phyloP scores from a whole-genome alignment of 2,888 invertebrate species.

The Bruchidius siliquastri region DNA sequence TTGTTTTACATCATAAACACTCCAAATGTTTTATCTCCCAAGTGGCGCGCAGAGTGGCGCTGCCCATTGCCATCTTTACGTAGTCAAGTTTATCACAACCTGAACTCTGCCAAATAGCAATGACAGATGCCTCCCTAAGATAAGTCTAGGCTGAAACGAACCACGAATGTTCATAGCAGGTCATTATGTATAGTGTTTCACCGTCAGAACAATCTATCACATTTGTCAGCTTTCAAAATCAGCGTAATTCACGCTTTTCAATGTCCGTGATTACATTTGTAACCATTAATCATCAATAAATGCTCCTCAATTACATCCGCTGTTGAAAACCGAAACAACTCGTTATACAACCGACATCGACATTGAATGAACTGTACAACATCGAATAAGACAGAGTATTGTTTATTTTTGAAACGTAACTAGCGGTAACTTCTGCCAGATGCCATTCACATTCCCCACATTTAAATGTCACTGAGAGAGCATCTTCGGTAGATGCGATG shows the following conservation, averaged over 20 bases:
- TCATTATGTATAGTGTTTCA: too few relatives aligned
- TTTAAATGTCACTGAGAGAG: conserved; percentile 10
- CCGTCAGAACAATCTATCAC: neutral
- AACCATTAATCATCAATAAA: neutral
- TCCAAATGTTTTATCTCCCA: too few relatives aligned
- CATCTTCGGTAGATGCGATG: conserved; percentile 11
- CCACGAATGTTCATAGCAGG: too few relatives aligned
- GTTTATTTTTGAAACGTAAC: neutral
- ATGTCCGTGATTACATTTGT: neutral
- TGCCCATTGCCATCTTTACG: too few relatives aligned
- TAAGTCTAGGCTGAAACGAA: too few relatives aligned
- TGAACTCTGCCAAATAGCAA: too few relatives aligned
- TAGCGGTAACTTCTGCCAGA: conserved; percentile 9
- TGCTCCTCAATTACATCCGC: neutral
- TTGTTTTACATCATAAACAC: too few relatives aligned
- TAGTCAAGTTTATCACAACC: too few relatives aligned
- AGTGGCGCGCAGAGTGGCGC: too few relatives aligned
- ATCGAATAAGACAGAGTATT: neutral
- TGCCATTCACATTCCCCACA: conserved; percentile 23
- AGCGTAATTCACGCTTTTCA: neutral
- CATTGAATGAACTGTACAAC: neutral
- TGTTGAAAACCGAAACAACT: neutral
- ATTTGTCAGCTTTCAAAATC: neutral
- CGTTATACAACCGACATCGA: neutral
- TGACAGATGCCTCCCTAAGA: too few relatives aligned